Evolutionary conservation across 2,797 vertebrate species (phyloP), one percentile per base, ranked within the genome.

Genomic region (Phalloptychus januarius): DNA sequence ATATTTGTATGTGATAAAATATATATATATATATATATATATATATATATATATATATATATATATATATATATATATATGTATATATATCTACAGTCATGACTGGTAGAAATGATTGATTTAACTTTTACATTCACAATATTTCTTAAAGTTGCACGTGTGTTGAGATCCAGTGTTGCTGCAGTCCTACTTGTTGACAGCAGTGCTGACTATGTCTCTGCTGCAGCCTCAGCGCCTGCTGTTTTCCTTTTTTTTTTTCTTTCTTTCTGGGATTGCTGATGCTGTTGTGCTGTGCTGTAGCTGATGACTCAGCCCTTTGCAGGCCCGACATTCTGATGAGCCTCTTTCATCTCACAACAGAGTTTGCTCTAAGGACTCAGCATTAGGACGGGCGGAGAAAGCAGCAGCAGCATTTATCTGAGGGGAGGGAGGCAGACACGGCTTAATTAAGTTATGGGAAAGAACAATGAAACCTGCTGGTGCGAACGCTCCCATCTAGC

Each of bases 261-360:
- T 50, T 79, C 82, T 67, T 72, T 45, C 13, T 72, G 73, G 40
- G 5, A 63, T 10, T 54, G 72, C 71, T 83, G 83, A n/a, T 86
- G 87, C 48, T 89, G 74, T 81, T 71, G 71, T 67, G 75, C 42
- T 42, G 52, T 52, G 56, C 79, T 76, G 58, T 80, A 56, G 78
- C 79, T 74, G 86, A 87, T 94, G 90, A 93, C 85, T 93, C 85
- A 90, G 86, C 79, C 78, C 69, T 82, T 86, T 73, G 73, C 78
- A 78, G 83, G 76, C 79, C 82, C 28, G 5, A 58, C 84, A 72
- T 78, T 81, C 67, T 82, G 85, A 90, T 88, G 82, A 91, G 85
- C 77, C 74, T 83, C 85, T 90, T 90, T 93, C 82, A 85, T 90
- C 88, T 88, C 56, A 0, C 78, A n/a, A 78, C n/a, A 0, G 50